These are phyloP conservation scores for Stenodera caucasica DNA, from an alignment of 2,888 invertebrate genomes.

Conservation along the genomic window DNA sequence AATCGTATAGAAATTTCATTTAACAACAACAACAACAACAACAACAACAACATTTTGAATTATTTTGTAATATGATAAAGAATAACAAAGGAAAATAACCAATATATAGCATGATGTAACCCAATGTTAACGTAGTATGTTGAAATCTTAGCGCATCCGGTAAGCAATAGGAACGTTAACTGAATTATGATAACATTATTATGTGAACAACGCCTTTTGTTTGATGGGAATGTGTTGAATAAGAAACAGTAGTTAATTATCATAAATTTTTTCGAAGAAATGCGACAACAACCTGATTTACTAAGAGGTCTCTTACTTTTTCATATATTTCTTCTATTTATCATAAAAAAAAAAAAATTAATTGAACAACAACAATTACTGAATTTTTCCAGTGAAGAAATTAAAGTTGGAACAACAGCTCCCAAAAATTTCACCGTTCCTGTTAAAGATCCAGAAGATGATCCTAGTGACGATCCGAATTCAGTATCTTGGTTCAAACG, in stretches of 20 bases:
- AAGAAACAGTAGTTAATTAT: constrained; percentile 23
- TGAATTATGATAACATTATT: constrained; percentile 33
- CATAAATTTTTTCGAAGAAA: constrained; percentile 18
- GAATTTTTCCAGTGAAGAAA: constrained; percentile 43
- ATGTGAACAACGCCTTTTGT: constrained; percentile 35
- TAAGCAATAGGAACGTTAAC: constrained; percentile 34
- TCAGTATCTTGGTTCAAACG: constrained; percentile 70
- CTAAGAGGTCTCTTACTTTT: background rate
- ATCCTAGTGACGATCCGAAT: constrained; percentile 59
- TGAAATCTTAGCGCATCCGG: constrained; percentile 34
- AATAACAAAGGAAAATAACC: constrained; percentile 15
- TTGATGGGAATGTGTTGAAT: constrained; percentile 23
- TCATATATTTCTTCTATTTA: background rate
- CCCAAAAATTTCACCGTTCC: background rate
- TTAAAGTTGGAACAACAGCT: background rate
- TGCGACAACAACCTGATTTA: constrained; percentile 13
- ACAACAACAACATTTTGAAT: background rate
- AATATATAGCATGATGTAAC: constrained; percentile 28
- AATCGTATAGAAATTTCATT: too few relatives aligned
- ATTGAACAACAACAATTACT: constrained; percentile 51
- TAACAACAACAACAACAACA: too few relatives aligned
- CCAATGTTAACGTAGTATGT: constrained; percentile 20
- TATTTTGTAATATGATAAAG: background rate
- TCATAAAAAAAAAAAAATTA: constrained; percentile 10
- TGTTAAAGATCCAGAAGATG: constrained; percentile 51